These are phyloP conservation scores for Penaeus vannamei DNA, from an alignment of 1,140 invertebrate genomes.

Conservation along the genomic window DNA sequence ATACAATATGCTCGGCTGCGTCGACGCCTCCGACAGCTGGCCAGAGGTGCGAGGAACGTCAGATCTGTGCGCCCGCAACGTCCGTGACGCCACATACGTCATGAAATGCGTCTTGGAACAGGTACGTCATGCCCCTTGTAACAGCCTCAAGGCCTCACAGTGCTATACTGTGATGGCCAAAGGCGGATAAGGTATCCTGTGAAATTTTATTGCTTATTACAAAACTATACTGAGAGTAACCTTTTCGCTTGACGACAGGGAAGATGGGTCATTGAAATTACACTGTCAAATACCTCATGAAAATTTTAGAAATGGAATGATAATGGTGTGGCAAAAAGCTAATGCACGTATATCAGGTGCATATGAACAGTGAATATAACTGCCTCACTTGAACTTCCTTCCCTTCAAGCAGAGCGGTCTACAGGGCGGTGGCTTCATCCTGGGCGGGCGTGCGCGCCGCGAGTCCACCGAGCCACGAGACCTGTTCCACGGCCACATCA, in stretches of 20 bases:
- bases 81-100: constrained; percentile 62
- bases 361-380: neutral
- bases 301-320: neutral
- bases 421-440: constrained; percentile 59
- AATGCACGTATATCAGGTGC: neutral
- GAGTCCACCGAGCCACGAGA: constrained; percentile 62
- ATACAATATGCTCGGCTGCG: constrained; percentile 63
- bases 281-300: neutral
- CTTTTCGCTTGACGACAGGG: neutral
- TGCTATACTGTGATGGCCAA: neutral
- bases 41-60: constrained; percentile 46
- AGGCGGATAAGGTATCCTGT: neutral
- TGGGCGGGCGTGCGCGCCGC: constrained; percentile 57
- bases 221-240: neutral
- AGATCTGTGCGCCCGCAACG: constrained; percentile 55
- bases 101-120: constrained; percentile 67
- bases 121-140: constrained; percentile 13
- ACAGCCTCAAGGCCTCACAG: neutral
- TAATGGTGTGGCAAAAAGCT: neutral
- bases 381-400: no score
- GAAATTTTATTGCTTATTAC: neutral
- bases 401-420: constrained; percentile 55
- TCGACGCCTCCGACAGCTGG: constrained; percentile 64
- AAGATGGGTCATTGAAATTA: neutral
- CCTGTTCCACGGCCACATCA: constrained; percentile 64